Conservation (phyloP, 1,140 invertebrate genomes). For the Penaeus indicus region DNA sequence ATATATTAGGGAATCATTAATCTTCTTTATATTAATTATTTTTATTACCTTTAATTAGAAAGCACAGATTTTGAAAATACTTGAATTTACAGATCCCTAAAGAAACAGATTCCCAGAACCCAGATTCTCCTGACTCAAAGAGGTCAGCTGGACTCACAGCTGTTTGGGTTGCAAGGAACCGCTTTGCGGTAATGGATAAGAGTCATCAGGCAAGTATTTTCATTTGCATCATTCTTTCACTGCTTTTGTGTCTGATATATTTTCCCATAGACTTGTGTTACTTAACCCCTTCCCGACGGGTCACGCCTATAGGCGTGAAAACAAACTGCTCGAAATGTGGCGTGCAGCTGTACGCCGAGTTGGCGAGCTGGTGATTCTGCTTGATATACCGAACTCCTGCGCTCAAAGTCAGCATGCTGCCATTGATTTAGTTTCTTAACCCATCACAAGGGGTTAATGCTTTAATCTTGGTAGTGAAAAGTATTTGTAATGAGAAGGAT, state of each 20-base stretch:
- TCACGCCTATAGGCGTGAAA: too few relatives aligned
- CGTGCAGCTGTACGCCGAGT: too few relatives aligned
- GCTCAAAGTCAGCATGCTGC: too few relatives aligned
- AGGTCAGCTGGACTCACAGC: constrained; percentile 92
- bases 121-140: constrained; percentile 81
- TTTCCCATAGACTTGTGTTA: too few relatives aligned
- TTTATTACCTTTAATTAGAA: neutral
- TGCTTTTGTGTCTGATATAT: neutral
- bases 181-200: constrained; percentile 97
- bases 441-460: too few relatives aligned
- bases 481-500: neutral
- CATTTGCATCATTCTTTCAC: neutral
- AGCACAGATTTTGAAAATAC: neutral
- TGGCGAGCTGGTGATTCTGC: too few relatives aligned
- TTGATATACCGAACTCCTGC: too few relatives aligned
- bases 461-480: too few relatives aligned
- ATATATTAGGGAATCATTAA: too few relatives aligned
- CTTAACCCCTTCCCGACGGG: too few relatives aligned
- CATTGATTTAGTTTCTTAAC: too few relatives aligned
- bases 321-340: too few relatives aligned
- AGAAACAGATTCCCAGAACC: constrained; percentile 75
- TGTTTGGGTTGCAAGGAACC: constrained; percentile 97
- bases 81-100: constrained; percentile 77
- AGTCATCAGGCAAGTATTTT: constrained; percentile 79
- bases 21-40: neutral